Evolutionary conservation across 2,888 invertebrate genomes (phyloP), one percentile per base, ranked within the genome.

Genomic region (Agrilus cyanescens): DNA sequence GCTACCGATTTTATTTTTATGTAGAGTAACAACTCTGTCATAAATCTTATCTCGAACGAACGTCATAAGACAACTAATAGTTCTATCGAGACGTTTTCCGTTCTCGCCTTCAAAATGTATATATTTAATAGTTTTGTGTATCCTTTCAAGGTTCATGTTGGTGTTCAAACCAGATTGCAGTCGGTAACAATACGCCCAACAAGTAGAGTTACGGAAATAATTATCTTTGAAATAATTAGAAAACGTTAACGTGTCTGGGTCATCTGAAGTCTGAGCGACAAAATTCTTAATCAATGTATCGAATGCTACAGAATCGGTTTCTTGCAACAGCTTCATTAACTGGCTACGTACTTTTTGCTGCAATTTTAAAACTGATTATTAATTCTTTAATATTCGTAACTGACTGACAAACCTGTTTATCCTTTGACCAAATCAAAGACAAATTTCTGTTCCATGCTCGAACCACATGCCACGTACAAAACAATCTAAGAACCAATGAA

Each of bases 71-170:
- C 44, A 44, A 38, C 40, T 29, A 8, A 52, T 41, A 6, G 43
- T 40, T 42, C 36, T 46, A 32, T 50, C 50, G 4, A 49, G 36
- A 14, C 48, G 31, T 35, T 52, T 52, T 12, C 44, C 45, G 30
- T 46, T 47, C 38, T 51, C 48, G 6, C 50, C 49, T 15, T 41
- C 39, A 13, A 52, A 31, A 37, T 48, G 49, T n/a, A 45, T 39
- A 34, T 52, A 46, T 41, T 53, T 51, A 10, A 53, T 25, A 4
- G 36, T 38, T 36, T 41, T 41, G 38, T 49, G 50, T 45, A 53
- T 47, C 10, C 40, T 44, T 41, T 53, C 53, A 14, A 52, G 18
- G 31, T 46, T 40, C 47, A 50, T 51, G 35, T 52, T 52, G n/a
- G 50, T 47, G 41, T 52, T 51, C 12, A 51, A 31, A 3, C 50